Conservation (phyloP, 2,113 vertebrate species). For the Chionis minor region DNA sequence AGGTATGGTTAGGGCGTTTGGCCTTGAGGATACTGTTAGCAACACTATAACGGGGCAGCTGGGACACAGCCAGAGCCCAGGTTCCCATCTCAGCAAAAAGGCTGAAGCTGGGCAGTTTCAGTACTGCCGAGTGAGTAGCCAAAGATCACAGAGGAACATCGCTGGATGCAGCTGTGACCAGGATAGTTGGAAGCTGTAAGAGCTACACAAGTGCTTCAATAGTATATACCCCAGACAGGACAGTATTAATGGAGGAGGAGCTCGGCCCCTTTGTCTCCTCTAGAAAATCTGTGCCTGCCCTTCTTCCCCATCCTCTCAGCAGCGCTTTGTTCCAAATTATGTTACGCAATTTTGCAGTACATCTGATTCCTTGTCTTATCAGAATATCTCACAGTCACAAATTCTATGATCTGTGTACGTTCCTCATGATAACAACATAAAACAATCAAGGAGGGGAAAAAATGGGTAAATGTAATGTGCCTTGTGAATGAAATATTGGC, state of each 20-base stretch:
- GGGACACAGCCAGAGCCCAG: background rate
- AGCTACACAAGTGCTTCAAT: background rate
- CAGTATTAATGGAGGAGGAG: background rate
- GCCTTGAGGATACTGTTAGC: background rate
- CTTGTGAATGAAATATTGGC: conserved; percentile 31
- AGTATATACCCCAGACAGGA: background rate
- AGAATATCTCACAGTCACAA: background rate
- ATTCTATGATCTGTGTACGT: background rate
- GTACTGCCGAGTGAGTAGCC: background rate
- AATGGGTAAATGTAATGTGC: background rate
- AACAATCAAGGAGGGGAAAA: background rate
- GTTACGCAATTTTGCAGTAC: background rate
- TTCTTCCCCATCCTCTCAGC: background rate
- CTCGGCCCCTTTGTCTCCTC: background rate
- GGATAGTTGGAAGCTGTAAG: background rate
- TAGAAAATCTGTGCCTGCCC: background rate
- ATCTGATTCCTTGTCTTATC: background rate
- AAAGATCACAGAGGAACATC: background rate
- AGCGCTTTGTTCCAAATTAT: background rate
- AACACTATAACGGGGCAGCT: background rate
- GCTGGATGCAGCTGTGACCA: background rate
- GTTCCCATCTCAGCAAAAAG: background rate
- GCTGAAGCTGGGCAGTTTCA: background rate
- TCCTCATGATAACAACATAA: conserved; percentile 31
- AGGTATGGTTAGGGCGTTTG: background rate